Evolutionary conservation across 92 coral and sea anemone genomes (phyloP), one percentile per base, ranked within the genome.

Genomic region (Actinostola sp.): DNA sequence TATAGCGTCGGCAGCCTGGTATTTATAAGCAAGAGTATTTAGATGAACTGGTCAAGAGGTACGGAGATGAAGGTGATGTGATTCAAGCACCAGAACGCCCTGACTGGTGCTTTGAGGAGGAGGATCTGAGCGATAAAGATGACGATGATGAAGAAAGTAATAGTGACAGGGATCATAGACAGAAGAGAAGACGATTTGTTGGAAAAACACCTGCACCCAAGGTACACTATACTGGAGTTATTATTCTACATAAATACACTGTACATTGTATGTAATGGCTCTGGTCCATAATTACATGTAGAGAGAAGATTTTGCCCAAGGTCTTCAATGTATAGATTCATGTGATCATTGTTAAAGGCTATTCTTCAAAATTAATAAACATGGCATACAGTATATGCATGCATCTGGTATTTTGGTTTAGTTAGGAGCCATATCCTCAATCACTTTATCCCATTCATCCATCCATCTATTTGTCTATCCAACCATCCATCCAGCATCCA

Each of bases 41-140:
- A 50, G 76, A 70, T 45, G 98, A 94, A 20, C 84, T 94, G 9
- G 77, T 76, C 44, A 77, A 53, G 41, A 97, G 98, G 19, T 91
- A 88, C 70, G 90, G 96, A 42, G 88, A 88, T 51, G 41, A 87
- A n/a, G 71, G 50, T 30, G 98, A 94, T 33, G 9, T 61, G 11
- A 53, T 84, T 14, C 67, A 72, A 0, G 90, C 90, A 9, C 97
- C 98, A 10, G 97, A 82, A 61, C 82, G 88, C 14, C 98, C 98
- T 14, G 95, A 92, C 41, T 94, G 98, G 98, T 94, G 98, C 46
- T 79, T 71, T 41, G 97, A 94, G 20, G 98, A 91, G 45, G 97
- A 91, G 8, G 97, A 74, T 21, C 59, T 82, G 58, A 92, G 88
- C 15, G 82, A 81, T 46, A 90, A 86, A 20, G 93, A 94, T 78